Percentiles rank a stretch among this genome's conserved stretches.
These are phyloP conservation scores for Tetragnatha versicolor DNA, from an alignment of 1,140 invertebrate species.

Conservation along the genomic window DNA sequence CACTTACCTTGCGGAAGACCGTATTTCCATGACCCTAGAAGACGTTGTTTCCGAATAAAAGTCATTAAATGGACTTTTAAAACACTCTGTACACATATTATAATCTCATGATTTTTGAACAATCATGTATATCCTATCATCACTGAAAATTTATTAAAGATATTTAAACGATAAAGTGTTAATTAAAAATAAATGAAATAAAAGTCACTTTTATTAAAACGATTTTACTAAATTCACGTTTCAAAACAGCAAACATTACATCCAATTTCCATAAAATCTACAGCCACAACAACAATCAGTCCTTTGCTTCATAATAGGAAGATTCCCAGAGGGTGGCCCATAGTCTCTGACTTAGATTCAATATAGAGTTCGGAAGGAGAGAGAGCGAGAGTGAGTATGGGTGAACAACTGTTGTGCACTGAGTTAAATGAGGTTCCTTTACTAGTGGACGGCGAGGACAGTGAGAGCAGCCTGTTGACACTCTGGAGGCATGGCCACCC, in stretches of 20 bases:
- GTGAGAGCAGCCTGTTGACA: slow-evolving; percentile 45
- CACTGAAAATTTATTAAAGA: too few relatives aligned
- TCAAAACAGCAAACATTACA: slow-evolving; percentile 17
- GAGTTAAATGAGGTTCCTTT: slow-evolving; percentile 18
- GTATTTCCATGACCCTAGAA: too few relatives aligned
- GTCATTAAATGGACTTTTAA: too few relatives aligned
- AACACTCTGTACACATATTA: too few relatives aligned
- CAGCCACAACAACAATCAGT: neutral
- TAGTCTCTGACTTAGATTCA: neutral
- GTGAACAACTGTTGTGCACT: slow-evolving; percentile 23
- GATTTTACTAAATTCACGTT: slow-evolving; percentile 26
- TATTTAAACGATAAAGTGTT: too few relatives aligned
- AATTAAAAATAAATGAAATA: too few relatives aligned
- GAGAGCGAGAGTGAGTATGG: neutral
- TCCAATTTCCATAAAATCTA: slow-evolving; percentile 17
- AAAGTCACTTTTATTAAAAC: too few relatives aligned
- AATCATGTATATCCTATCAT: too few relatives aligned
- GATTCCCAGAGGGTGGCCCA: neutral
- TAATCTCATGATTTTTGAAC: too few relatives aligned
- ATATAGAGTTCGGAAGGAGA: slow-evolving; percentile 5
- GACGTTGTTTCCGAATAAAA: too few relatives aligned
- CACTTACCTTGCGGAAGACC: too few relatives aligned
- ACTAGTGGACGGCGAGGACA: slow-evolving; percentile 51
- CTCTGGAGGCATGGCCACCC: slow-evolving; percentile 54
- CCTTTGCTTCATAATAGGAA: neutral